A percentile compares a stretch with the other conserved stretches of the same genome.
Conservation (phyloP, 1,140 invertebrate genomes). For the Drosophila watanabei region DNA sequence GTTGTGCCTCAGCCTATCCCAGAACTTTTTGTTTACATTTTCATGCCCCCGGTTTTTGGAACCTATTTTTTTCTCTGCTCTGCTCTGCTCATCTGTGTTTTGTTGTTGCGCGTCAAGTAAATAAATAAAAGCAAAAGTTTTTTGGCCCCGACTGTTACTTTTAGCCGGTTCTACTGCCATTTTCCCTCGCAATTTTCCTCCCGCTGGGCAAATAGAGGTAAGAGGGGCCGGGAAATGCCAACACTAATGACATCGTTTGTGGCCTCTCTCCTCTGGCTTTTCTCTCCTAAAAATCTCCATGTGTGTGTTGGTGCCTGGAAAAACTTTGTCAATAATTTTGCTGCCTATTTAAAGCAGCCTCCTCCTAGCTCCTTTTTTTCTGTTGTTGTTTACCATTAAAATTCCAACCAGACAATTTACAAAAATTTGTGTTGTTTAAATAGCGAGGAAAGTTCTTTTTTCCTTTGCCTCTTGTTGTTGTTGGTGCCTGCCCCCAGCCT, state of each 20-base stretch:
- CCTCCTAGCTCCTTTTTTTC: constrained; percentile 9
- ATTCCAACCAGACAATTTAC: constrained; percentile 80
- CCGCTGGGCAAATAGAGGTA: constrained; percentile 52
- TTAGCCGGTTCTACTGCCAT: constrained; percentile 17
- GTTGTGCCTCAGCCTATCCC: constrained; percentile 31
- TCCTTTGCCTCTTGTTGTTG: neutral
- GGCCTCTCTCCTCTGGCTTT: constrained; percentile 39
- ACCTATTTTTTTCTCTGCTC: constrained; percentile 32
- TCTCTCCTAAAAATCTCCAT: constrained; percentile 44
- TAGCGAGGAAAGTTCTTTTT: constrained; percentile 62
- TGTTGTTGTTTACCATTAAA: constrained; percentile 71
- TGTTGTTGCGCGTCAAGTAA: constrained; percentile 64
- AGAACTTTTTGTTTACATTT: constrained; percentile 48
- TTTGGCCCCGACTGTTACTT: constrained; percentile 68
- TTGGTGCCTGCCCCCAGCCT: constrained; percentile 44
- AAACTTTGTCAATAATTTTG: constrained; percentile 80
- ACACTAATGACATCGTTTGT: constrained; percentile 79
- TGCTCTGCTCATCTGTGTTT: constrained; percentile 25
- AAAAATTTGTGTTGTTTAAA: constrained; percentile 82
- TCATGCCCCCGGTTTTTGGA: constrained; percentile 6
- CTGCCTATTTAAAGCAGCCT: constrained; percentile 79
- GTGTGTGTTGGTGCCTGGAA: constrained; percentile 62
- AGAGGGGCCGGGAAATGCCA: constrained; percentile 45
- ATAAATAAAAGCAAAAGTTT: constrained; percentile 81
- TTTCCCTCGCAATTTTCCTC: constrained; percentile 12